Percentiles rank a stretch among this genome's conserved stretches.
phyloP scores from a whole-genome alignment of 2,797 vertebrate genomes.

The Tragopan temminckii region DNA sequence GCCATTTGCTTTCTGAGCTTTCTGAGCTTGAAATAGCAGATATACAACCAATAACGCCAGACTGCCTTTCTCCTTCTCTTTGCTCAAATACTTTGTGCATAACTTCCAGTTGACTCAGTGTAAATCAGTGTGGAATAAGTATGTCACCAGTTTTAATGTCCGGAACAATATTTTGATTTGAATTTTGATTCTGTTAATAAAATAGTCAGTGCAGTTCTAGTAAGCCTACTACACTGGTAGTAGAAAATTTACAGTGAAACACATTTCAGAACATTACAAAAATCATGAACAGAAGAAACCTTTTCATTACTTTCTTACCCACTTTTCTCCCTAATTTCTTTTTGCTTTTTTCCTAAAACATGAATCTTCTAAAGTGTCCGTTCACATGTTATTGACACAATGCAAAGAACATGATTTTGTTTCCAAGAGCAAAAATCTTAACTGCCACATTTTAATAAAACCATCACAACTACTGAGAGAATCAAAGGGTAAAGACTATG shows the following conservation, averaged over 20 bases:
- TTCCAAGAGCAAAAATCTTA: background rate
- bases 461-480: fast-evolving
- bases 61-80: background rate
- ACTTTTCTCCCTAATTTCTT: background rate
- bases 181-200: background rate
- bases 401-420: background rate
- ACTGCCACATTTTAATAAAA: background rate
- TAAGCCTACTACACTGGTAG: background rate
- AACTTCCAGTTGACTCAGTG: background rate
- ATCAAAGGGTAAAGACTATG: background rate
- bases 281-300: background rate
- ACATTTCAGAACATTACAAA: background rate
- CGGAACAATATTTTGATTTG: background rate
- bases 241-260: background rate
- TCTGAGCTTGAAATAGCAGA: background rate
- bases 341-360: background rate
- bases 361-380: background rate
- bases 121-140: background rate
- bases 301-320: background rate
- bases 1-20: too few species aligned
- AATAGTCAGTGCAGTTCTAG: background rate
- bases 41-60: background rate
- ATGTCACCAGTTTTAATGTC: background rate
- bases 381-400: background rate
- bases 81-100: background rate